Base-by-base conservation (phyloP, 1,140 invertebrate genomes). In the Ectropis grisescens region DNA sequence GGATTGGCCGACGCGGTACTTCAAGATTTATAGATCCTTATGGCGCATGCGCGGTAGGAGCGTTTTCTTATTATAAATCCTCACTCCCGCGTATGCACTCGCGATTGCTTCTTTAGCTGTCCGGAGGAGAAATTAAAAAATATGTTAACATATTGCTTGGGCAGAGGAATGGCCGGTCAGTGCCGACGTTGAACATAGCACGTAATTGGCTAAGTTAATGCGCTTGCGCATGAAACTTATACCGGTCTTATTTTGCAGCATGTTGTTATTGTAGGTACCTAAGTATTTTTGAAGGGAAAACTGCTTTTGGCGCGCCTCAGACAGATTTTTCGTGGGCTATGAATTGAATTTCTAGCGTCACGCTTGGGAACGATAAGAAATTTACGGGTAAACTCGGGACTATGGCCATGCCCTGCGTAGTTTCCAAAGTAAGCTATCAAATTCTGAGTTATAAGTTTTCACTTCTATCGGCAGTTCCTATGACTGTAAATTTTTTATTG, bases 1-100 rank as follows among this genome's bases (percentile, higher is more conserved):
- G 70, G 75, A 80, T 80, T 80, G 75, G 75, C 68, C 64, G 68
- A 71, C 68, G 47, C 59, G 66, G 71, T 78, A 75, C 66, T 74
- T 61, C 57, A 66, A 75, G 75, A 78, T 80, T 74, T 78, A 78
- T 71, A 74, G 66, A 80, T 68, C 68, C 62, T 68, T 75, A 57
- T 61, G 57, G 57, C 60, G 56, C 68, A 72, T 62, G 71, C 71
- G 62, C 66, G 66, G 68, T 75, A 76, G 70, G 67, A 79, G 66
- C 68, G 53, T 64, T 72, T 75, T 75, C 69, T 67, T 76, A 76
- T 74, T 80, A 78, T 71, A 75, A 76, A 76, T 70, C 52, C 51
- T 72, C 67, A 79, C 69, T 72, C 68, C 69, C 64, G 67, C 67
- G 55, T 53, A 72, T 72, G 61, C 51, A 59, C 52, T 70, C 54